These are phyloP conservation scores for Brachionus calyciflorus DNA, from an alignment of 1,140 invertebrate species.

Conservation along the genomic window DNA sequence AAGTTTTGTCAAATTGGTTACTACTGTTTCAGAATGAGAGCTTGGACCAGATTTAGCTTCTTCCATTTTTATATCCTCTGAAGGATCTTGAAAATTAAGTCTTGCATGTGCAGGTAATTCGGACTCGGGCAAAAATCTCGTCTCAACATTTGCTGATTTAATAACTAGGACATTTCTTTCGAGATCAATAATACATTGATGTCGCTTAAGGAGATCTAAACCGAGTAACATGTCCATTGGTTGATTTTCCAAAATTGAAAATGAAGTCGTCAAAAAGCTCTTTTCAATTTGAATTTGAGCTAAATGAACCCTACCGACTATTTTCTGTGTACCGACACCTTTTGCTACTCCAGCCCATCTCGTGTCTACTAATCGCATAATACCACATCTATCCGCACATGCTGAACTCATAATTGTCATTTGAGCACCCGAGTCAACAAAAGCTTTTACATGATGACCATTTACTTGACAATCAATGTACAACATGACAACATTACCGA, in stretches of 20 bases:
- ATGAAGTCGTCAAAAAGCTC: constrained; percentile 88
- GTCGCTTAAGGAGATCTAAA: constrained; percentile 91
- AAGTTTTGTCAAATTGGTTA: not conserved
- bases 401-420: constrained; percentile 63
- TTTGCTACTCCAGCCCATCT: constrained; percentile 88
- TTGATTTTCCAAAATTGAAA: constrained; percentile 94
- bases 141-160: constrained; percentile 90
- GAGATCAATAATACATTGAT: constrained; percentile 86
- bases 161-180: constrained; percentile 82
- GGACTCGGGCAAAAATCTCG: constrained; percentile 80
- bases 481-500: constrained; percentile 93
- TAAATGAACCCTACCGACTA: constrained; percentile 91
- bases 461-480: constrained; percentile 93
- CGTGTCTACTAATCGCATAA: constrained; percentile 88
- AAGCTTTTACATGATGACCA: constrained; percentile 90
- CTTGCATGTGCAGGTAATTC: constrained; percentile 68
- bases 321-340: constrained; percentile 86
- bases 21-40: not conserved
- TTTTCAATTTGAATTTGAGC: constrained; percentile 87
- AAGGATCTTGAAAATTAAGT: constrained; percentile 49
- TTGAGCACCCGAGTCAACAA: constrained; percentile 81
- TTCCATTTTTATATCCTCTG: not conserved
- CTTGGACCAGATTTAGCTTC: not conserved
- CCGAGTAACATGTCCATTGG: constrained; percentile 97
- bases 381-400: constrained; percentile 77